Percentiles rank a stretch among this genome's conserved stretches.
These are phyloP conservation scores for Myanophis thanlyinensis DNA, from an alignment of 2,113 vertebrate genomes.

Conservation along the genomic window DNA sequence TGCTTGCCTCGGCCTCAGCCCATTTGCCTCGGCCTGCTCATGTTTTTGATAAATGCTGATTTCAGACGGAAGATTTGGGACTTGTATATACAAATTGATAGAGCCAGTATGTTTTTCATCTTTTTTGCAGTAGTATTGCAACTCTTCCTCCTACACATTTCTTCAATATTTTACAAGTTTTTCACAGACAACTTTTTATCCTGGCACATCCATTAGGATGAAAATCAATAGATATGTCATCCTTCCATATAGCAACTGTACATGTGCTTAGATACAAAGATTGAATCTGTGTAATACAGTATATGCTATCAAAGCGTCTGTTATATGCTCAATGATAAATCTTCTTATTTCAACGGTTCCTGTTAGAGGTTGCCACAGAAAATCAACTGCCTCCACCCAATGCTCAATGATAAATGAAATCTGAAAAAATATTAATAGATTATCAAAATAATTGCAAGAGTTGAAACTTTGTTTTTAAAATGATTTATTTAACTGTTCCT, in stretches of 20 bases:
- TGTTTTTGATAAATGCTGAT: not conserved
- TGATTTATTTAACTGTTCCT: not conserved
- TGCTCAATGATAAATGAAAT: not conserved
- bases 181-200: not conserved
- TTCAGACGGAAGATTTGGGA: not conserved
- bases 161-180: not conserved
- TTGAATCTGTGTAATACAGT: not conserved
- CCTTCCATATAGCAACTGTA: not conserved
- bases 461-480: not conserved
- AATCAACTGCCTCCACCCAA: too few species aligned
- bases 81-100: not conserved
- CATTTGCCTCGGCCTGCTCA: too few species aligned
- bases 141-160: not conserved
- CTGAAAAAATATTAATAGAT: not conserved
- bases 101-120: not conserved
- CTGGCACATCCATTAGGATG: not conserved
- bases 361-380: too few species aligned
- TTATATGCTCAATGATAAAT: not conserved
- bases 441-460: not conserved
- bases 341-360: too few species aligned
- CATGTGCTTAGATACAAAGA: not conserved
- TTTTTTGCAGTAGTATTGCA: not conserved
- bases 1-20: too few species aligned
- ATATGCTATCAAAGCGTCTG: not conserved
- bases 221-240: not conserved